Base-by-base conservation (phyloP, 2,888 invertebrate genomes). In the Leptinotarsa haldemani region DNA sequence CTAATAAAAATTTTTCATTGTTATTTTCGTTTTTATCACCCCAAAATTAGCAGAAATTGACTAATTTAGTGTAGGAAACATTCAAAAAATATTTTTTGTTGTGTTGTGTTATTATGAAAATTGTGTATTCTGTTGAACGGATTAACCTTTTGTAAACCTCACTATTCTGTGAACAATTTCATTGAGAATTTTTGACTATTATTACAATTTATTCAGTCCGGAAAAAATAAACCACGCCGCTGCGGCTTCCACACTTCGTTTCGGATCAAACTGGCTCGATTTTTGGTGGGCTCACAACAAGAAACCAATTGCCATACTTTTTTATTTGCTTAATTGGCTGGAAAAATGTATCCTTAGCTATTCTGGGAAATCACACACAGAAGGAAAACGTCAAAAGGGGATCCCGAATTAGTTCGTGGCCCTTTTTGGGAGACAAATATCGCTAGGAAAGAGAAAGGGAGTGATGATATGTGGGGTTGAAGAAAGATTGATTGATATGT, bases 251-350 rank as follows among this genome's bases (percentile, higher is more conserved):
- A 79, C 78, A 76, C 74, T 78, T 77, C 77, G 78, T 79, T 79
- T 78, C 74, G 65, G 72, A 74, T 70, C 70, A 76, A 79, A 78
- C 74, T 72, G 74, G 75, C 75, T 75, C 78, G 74, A 79, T 79
- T 77, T 77, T 79, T 76, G 78, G 76, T 76, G 76, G 77, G 74
- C 74, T 73, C 78, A 67, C 66, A 64, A 71, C 71, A 71, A 71
- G 71, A 67, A 71, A 71, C 64, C 71, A 67, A 74, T 74, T 74
- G 70, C 71, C 63, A 66, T 71, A 58, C 71, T 71, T 48, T 70
- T 71, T 61, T 71, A 71, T 71, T 71, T 71, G 71, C 63, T 66
- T 56, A 71, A 71, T 66, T 48, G n/a, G 47, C 58, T 50, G 66
- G 71, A 66, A 25, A 56, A 56, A 56, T 56, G 56, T 56, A 56